Evolutionary conservation across 2,797 vertebrate species (phyloP), one percentile per base, ranked within the genome.

Genomic region (Propithecus deckenii): DNA sequence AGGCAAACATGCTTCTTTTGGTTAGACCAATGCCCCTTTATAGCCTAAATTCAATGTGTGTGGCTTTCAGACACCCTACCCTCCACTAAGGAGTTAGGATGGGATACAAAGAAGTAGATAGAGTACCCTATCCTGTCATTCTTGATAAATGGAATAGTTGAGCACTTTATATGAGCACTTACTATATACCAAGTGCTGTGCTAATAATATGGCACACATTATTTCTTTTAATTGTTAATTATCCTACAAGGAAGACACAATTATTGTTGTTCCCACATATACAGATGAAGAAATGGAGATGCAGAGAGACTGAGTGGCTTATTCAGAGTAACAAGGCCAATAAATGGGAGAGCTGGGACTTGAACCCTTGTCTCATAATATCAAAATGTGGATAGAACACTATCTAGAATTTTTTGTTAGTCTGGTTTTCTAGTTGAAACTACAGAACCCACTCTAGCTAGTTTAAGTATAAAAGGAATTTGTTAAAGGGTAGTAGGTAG

Each of bases 391-490:
- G 8, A 71, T 78, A 83, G 46, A 38, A 50, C 12, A 48, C 48
- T 81, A 46, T 84, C 18, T 69, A 41, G 11, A 57, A 65, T 80
- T 93, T 12, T 76, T 90, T 81, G 41, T 94, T 23, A 72, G 7
- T 52, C 65, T 86, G 41, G n/a, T 57, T 87, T 87, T 22, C 57
- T 94, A 55, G 20, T 55, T 79, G 55, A 92, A 92, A 72, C 28
- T 85, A 43, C 7, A 88, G 74, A 85, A 87, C 28, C 41, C 25
- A 41, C 2, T 69, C 15, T 48, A 83, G 23, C 46, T 84, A 78
- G 32, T 79, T 84, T 92, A 76, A 93, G 20, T 80, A 85, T 63
- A 61, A 76, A 86, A 89, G 14, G 50, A 80, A 85, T 91, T 78
- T 78, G 55, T 74, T 78, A 67, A 83, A 78, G 38, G 25, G 89